Percentiles rank a stretch among this genome's conserved stretches.
Conservation (phyloP, 2,113 vertebrate genomes). For the Otolemur garnettii region DNA sequence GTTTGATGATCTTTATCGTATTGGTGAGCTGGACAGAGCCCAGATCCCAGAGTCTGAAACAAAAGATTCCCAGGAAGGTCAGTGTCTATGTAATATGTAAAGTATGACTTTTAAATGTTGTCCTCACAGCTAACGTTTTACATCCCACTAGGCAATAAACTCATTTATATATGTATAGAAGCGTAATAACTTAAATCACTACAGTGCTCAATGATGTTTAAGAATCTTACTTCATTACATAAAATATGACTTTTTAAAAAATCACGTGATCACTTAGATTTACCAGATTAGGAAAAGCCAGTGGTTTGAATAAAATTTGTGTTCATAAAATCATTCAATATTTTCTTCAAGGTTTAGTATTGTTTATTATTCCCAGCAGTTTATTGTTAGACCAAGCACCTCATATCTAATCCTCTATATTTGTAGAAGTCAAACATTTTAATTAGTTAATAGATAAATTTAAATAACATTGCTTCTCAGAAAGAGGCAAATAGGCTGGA, state of each 20-base stretch:
- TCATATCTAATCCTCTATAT: neutral
- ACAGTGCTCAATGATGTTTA: neutral
- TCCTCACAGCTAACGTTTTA: slow-evolving; percentile 9
- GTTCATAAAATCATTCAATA: slow-evolving; percentile 4
- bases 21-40: slow-evolving; percentile 90
- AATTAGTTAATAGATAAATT: neutral
- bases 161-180: neutral
- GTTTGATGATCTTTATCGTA: slow-evolving; percentile 93
- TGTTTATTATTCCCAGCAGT: slow-evolving; percentile 5
- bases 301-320: slow-evolving; percentile 43
- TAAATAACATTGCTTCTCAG: neutral
- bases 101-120: neutral
- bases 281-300: neutral
- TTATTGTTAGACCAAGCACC: neutral
- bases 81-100: slow-evolving; percentile 66
- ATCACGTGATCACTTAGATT: neutral
- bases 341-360: neutral
- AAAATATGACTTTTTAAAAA: slow-evolving; percentile 19
- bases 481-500: neutral
- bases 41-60: slow-evolving; percentile 76
- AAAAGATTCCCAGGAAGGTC: slow-evolving; percentile 77
- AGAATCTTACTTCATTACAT: neutral
- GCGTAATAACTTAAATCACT: neutral
- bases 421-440: neutral
- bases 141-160: neutral